phyloP scores from a whole-genome alignment of 2,888 invertebrate species.

The Lasioglossum zephyrum region DNA sequence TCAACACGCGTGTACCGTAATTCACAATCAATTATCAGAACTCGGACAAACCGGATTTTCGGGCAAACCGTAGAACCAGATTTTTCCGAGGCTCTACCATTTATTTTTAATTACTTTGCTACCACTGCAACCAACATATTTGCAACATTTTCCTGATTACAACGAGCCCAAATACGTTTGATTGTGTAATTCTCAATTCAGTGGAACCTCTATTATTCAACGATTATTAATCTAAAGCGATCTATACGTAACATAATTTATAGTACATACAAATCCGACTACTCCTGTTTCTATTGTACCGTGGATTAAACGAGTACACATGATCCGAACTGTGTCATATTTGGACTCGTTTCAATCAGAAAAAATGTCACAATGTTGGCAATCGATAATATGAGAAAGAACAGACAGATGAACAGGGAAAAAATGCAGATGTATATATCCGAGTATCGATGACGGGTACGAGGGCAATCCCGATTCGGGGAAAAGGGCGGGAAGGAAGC shows the following conservation, averaged over 20 bases:
- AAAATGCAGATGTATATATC: no score
- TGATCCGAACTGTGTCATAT: neutral
- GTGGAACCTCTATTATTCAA: neutral
- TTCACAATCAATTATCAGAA: constrained; percentile 73
- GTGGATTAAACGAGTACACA: no score
- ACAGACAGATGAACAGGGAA: no score
- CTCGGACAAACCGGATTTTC: constrained; percentile 12
- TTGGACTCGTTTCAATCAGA: neutral
- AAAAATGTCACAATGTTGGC: neutral
- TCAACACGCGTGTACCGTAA: constrained; percentile 77
- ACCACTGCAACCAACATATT: neutral
- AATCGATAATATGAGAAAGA: no score
- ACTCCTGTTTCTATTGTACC: neutral
- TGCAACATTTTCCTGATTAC: neutral
- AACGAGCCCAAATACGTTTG: neutral
- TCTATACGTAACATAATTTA: no score
- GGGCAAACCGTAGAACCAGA: neutral
- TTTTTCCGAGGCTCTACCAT: neutral
- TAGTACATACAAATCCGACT: neutral
- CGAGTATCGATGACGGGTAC: neutral
- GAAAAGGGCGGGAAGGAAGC: neutral
- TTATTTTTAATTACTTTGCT: neutral
- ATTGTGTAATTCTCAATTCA: neutral
- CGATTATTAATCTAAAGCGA: no score
- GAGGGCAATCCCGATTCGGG: neutral